Evolutionary conservation across 1,140 invertebrate species (phyloP).

Genomic region (Diploscapter pachys): DNA sequence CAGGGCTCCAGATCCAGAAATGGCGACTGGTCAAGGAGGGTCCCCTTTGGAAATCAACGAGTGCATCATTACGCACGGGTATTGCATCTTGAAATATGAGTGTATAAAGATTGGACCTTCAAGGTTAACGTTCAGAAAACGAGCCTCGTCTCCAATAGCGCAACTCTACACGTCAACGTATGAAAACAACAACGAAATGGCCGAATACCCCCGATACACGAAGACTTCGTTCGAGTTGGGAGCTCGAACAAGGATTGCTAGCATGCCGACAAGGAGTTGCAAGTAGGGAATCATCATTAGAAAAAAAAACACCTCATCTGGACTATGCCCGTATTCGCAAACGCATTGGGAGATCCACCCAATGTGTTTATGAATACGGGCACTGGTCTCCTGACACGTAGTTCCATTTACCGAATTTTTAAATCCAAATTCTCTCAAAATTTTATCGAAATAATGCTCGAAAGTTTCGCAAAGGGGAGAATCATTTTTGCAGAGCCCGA

Average conservation of each 20-base stretch:
- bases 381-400: not conserved
- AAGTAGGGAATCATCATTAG: no score
- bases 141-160: not conserved
- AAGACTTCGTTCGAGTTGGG: not conserved
- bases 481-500: conserved; percentile 12
- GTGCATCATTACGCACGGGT: not conserved
- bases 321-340: no score
- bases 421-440: not conserved
- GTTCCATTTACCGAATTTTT: not conserved
- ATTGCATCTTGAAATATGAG: not conserved
- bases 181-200: not conserved
- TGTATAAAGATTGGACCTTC: not conserved
- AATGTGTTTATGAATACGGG: not conserved
- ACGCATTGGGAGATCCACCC: not conserved
- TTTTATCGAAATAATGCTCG: not conserved
- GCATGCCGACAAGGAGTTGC: no score
- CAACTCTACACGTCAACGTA: no score
- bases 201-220: conserved; percentile 17
- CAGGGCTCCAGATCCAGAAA: conserved; percentile 1
- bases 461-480: not conserved
- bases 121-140: not conserved
- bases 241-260: not conserved
- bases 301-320: no score
- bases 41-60: conserved; percentile 5
- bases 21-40: not conserved